A percentile compares a stretch with the other conserved stretches of the same genome.
Evolutionary conservation across 2,113 vertebrate genomes (phyloP).

Genomic region (Petaurus breviceps): DNA sequence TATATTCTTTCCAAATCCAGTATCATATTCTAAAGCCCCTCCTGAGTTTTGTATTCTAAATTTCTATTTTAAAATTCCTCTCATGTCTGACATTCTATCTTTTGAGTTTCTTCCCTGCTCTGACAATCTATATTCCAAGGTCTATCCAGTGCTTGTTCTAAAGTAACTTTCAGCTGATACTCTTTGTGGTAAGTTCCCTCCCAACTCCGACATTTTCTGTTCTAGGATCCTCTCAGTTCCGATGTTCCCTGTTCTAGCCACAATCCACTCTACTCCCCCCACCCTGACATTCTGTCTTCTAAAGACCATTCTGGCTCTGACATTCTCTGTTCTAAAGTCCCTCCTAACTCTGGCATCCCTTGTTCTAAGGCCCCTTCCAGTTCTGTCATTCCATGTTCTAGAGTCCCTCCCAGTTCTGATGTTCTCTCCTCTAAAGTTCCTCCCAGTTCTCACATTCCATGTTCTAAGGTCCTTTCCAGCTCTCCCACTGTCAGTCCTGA

Average conservation of each 20-base stretch:
- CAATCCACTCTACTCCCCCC: no score
- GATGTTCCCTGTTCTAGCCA: neutral
- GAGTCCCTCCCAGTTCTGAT: no score
- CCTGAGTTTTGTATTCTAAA: neutral
- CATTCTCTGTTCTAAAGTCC: no score
- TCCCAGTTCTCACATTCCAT: neutral
- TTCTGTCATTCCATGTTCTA: no score
- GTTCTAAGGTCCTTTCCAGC: neutral
- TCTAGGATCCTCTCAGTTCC: neutral
- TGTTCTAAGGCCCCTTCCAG: neutral
- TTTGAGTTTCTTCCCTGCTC: neutral
- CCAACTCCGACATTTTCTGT: neutral
- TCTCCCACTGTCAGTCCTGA: neutral
- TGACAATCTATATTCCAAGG: neutral
- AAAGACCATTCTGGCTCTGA: no score
- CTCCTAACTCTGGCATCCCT: neutral
- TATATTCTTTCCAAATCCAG: neutral
- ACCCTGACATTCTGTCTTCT: no score
- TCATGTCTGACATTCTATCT: neutral
- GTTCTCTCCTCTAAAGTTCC: accelerated
- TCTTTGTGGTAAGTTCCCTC: no score
- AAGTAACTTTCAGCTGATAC: neutral
- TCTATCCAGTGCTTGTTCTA: neutral
- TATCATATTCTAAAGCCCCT: neutral
- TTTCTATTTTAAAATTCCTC: neutral